Evolutionary conservation across 2,797 vertebrate genomes (phyloP).

Genomic region (Carapus acus): DNA sequence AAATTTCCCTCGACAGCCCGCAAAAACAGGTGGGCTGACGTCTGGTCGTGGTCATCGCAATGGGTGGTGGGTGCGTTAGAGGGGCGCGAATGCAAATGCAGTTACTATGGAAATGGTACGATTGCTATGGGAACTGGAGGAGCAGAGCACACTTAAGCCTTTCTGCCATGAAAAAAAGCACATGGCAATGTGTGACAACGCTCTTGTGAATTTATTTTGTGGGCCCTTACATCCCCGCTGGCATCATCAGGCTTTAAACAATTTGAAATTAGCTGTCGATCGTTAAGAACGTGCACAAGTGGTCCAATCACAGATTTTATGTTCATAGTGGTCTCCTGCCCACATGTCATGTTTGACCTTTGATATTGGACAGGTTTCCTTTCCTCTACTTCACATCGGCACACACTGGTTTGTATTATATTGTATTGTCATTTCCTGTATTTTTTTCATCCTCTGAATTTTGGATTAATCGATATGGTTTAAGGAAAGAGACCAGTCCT

Average conservation of each 20-base stretch:
- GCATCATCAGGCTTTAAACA: constrained; percentile 63
- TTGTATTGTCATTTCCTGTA: no score
- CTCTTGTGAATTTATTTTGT: constrained; percentile 67
- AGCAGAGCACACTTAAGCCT: constrained; percentile 44
- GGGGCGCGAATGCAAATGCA: constrained; percentile 36
- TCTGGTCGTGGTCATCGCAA: constrained; percentile 28
- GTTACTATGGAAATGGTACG: constrained; percentile 63
- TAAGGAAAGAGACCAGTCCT: no score
- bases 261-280: constrained; percentile 54
- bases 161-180: constrained; percentile 62
- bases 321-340: constrained; percentile 14
- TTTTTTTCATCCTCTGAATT: no score
- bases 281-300: constrained; percentile 28
- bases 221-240: constrained; percentile 58
- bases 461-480: no score
- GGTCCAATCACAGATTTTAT: constrained; percentile 5
- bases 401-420: no score
- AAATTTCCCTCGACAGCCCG: constrained; percentile 52
- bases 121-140: constrained; percentile 63
- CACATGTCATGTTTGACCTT: background rate
- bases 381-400: no score
- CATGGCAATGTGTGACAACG: constrained; percentile 63
- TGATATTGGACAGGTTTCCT: background rate
- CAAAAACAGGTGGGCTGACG: constrained; percentile 61
- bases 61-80: background rate